A percentile compares a stretch with the other conserved stretches of the same genome.
Evolutionary conservation across 2,797 vertebrate species (phyloP).

Genomic region (Cetoscarus ocellatus): DNA sequence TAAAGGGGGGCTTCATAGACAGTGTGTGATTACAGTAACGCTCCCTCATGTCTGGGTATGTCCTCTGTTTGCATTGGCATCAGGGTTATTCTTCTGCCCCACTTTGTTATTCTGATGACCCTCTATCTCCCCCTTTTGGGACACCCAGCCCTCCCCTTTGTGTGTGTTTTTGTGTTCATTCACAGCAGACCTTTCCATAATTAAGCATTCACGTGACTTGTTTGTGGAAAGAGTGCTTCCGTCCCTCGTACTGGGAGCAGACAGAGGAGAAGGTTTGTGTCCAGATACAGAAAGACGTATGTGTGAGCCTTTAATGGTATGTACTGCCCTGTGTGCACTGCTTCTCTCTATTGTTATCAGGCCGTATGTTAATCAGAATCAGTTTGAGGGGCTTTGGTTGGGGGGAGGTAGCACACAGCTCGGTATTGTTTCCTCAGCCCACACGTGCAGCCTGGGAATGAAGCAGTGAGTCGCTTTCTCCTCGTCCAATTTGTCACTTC

Average conservation of each 20-base stretch:
- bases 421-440: conserved; percentile 76
- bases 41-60: neutral
- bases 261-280: conserved; percentile 39
- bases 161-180: conserved; percentile 20
- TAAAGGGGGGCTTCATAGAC: neutral
- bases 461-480: conserved; percentile 62
- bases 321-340: conserved; percentile 29
- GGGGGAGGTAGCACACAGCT: conserved; percentile 71
- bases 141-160: conserved; percentile 41
- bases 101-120: conserved; percentile 63
- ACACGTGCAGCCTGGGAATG: conserved; percentile 72
- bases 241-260: conserved; percentile 21
- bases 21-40: neutral
- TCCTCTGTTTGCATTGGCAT: conserved; percentile 41
- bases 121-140: conserved; percentile 42
- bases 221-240: conserved; percentile 34
- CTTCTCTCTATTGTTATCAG: conserved; percentile 69
- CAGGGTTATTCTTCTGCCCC: conserved; percentile 42
- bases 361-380: conserved; percentile 73
- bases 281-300: neutral
- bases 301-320: conserved; percentile 28
- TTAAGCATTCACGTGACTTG: conserved; percentile 60
- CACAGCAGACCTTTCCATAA: conserved; percentile 49
- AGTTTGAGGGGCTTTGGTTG: conserved; percentile 63
- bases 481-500: conserved; percentile 48